Base-by-base conservation (phyloP, 2,797 vertebrate genomes). In the Phoxinus dragarum region DNA sequence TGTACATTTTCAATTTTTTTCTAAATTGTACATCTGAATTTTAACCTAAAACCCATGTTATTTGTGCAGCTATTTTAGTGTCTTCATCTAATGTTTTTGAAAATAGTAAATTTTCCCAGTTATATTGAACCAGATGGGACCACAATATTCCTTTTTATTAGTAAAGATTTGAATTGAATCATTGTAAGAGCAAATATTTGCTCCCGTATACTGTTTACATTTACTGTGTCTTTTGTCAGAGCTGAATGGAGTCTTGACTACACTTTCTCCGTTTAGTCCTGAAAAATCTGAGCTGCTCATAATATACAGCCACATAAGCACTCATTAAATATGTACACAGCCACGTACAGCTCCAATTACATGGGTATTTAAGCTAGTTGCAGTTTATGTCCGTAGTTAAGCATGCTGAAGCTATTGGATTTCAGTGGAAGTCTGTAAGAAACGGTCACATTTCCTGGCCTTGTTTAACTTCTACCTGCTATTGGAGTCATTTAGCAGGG, bases 291-390 rank as follows among this genome's bases (percentile, higher is more conserved):
- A 9, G 34, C 34, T 56, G 34, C 34, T 66, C 40, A 23, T 27
- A 52, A 68, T 80, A 34, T 67, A 56, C 21, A 49, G 31, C 42
- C 73, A 40, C n/a, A 27, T 83, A 27, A 66, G 56, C 31, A 49
- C 21, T 49, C 44, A 52, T 69, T 44, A 69, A 77, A 84, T 44
- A 84, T 76, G 68, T 27, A 84, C 36, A 68, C 14, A 31, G 34
- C 14, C 34, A 77, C 6, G 6, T 68, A 42, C 47, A 56, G 74
- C 64, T 69, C 36, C 82, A 68, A 36, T 84, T 77, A 7, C 74
- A 44, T 54, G 64, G n/a, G 49, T 84, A 77, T 84, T 77, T 59
- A 84, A 84, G 73, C 73, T 56, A 54, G 10, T 84, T 40, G 34
- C 16, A 40, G 73, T 77, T 56, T 42, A 76, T 76, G 61, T n/a